Percentiles rank a stretch among this genome's conserved stretches.
Conservation (phyloP, 2,797 vertebrate genomes). For the Pseudochromis fuscus region DNA sequence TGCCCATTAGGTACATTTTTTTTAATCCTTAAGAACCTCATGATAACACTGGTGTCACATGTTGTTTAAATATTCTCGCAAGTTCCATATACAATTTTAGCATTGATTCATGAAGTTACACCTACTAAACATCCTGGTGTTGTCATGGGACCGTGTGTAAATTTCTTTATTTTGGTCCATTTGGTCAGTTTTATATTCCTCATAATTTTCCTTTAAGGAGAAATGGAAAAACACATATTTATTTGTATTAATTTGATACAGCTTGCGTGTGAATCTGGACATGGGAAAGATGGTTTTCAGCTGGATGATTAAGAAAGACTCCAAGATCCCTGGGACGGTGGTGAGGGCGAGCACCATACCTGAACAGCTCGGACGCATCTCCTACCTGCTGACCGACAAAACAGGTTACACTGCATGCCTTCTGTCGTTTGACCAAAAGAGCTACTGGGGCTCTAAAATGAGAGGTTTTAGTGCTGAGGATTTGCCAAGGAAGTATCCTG, state of each 20-base stretch:
- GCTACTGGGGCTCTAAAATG: slow-evolving; percentile 32
- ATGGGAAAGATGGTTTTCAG: slow-evolving; percentile 99
- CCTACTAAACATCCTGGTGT: too few relatives aligned
- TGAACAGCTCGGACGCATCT: slow-evolving; percentile 97
- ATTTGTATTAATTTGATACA: slow-evolving; percentile 56
- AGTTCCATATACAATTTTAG: too few relatives aligned
- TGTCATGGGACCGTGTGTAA: too few relatives aligned
- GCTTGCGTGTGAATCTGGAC: slow-evolving; percentile 97
- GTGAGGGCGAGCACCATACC: slow-evolving; percentile 98
- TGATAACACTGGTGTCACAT: too few relatives aligned
- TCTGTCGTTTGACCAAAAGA: slow-evolving; percentile 29
- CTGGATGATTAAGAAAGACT: slow-evolving; percentile 98
- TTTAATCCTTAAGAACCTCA: too few relatives aligned
- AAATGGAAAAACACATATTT: rapidly evolving
- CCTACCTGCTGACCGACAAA: slow-evolving; percentile 98
- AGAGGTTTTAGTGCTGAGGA: slow-evolving; percentile 60
- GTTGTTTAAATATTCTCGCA: too few relatives aligned
- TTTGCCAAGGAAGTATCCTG: slow-evolving; percentile 53
- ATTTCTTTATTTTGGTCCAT: too few relatives aligned
- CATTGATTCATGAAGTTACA: too few relatives aligned
- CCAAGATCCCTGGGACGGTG: slow-evolving; percentile 96
- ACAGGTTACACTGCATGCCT: slow-evolving; percentile 85
- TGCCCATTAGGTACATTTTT: slow-evolving; percentile 93
- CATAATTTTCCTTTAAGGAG: too few relatives aligned
- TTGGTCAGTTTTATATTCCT: too few relatives aligned